Conservation (phyloP, 2,888 invertebrate genomes). For the Eupithecia vulgata region DNA sequence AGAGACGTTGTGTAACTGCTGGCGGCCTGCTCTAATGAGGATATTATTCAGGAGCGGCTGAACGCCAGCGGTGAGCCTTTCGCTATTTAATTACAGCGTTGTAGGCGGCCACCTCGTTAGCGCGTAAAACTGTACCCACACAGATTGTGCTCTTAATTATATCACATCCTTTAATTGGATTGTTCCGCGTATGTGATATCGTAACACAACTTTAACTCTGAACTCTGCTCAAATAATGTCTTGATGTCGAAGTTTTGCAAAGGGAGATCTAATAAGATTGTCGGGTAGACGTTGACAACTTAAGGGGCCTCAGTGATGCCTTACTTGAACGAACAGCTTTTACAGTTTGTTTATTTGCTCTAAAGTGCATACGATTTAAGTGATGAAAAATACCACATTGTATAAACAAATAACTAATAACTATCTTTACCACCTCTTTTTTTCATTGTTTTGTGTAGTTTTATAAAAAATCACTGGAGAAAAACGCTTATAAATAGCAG, state of each 20-base stretch:
- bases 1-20: slow-evolving; percentile 70
- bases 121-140: slow-evolving; percentile 55
- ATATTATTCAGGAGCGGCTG: slow-evolving; percentile 74
- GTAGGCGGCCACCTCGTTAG: slow-evolving; percentile 65
- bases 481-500: no score
- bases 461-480: no score
- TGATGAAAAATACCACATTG: no score
- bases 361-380: no score
- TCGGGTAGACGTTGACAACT: slow-evolving; percentile 20
- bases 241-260: slow-evolving; percentile 17
- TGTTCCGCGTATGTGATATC: slow-evolving; percentile 41
- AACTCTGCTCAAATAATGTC: slow-evolving; percentile 7
- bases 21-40: slow-evolving; percentile 64
- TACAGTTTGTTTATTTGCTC: no score
- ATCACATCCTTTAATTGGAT: slow-evolving; percentile 52
- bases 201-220: slow-evolving; percentile 15
- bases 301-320: no score
- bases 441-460: no score
- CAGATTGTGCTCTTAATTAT: slow-evolving; percentile 60
- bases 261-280: slow-evolving; percentile 21
- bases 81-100: slow-evolving; percentile 67
- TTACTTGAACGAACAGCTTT: no score
- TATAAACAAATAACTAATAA: no score
- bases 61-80: slow-evolving; percentile 58
- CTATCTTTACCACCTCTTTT: no score